A percentile compares a stretch with the other conserved stretches of the same genome.
phyloP scores from a whole-genome alignment of 2,113 vertebrate genomes.

The Pedetes capensis region DNA sequence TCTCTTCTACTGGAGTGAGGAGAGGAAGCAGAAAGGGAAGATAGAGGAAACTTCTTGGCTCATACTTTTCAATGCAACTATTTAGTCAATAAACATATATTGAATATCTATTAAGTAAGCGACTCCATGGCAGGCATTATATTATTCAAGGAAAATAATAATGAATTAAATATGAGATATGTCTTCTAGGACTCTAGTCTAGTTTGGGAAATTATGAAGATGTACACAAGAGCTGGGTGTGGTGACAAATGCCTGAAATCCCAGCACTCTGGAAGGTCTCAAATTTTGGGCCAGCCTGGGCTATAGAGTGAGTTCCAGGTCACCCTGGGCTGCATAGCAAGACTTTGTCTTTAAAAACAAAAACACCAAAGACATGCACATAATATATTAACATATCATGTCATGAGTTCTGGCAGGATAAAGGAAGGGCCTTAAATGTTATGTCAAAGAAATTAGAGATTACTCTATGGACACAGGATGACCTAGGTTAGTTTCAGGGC shows the following conservation, averaged over 20 bases:
- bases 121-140: not conserved
- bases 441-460: not conserved
- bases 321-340: no score
- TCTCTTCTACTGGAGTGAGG: not conserved
- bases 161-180: not conserved
- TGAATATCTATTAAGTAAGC: not conserved
- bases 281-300: no score
- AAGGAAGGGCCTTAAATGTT: not conserved
- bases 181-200: not conserved
- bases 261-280: no score
- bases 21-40: not conserved
- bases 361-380: not conserved
- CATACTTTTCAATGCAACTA: not conserved
- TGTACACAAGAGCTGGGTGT: no score
- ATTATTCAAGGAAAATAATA: not conserved
- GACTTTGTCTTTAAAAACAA: no score
- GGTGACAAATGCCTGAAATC: no score
- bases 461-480: not conserved
- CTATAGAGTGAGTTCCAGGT: no score
- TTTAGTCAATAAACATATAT: not conserved
- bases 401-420: not conserved
- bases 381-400: not conserved
- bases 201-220: not conserved
- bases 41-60: not conserved
- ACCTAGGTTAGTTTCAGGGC: not conserved